Base-by-base conservation (phyloP, 1,140 invertebrate species). In the Drosophila orosa region DNA sequence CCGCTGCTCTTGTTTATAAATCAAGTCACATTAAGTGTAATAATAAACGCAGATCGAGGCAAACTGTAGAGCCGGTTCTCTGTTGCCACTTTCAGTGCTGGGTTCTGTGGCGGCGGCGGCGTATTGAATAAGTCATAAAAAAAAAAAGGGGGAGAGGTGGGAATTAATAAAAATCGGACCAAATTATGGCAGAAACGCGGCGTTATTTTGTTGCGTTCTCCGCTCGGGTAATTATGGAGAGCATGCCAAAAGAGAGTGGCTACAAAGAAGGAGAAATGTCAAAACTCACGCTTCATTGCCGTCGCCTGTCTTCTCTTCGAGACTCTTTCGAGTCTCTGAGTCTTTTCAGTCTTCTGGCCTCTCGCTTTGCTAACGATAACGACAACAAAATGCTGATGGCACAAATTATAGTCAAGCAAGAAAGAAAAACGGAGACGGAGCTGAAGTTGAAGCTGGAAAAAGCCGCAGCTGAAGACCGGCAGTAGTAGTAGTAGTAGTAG, bases 21-120 rank as follows among this genome's bases (percentile, higher is more conserved):
- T 89, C 84, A 89, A 87, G 84, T 87, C 84, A 89, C 84, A 89
- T 89, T 89, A 87, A 89, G 80, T 80, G 84, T 89, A 87, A 89
- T 87, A 87, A 87, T 87, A 73, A 86, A 87, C 79, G 75, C 83
- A 78, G 78, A 72, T 82, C 50, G 74, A 50, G 59, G 75, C 63
- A 66, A 76, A 58, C 73, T 54, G 19, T 29, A 12, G 47, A 77
- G 63, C 74, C 74, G 63, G 73, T 77, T 76, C 74, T 76, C 8
- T 50, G 54, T 57, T 50, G 57, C 40, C 31, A 33, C 37, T 66
- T 47, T 66, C 39, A 35, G 58, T 76, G 61, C n/a, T n/a, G 8
- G 35, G 37, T 56, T 57, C 59, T 57, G 44, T 24, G 40, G 54
- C 60, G 78, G 35, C 29, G 42, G 47, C 61, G 45, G 50, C 35